Evolutionary conservation across 2,888 invertebrate genomes (phyloP), one percentile per base, ranked within the genome.

Genomic region (Drosophila setosimentum): DNA sequence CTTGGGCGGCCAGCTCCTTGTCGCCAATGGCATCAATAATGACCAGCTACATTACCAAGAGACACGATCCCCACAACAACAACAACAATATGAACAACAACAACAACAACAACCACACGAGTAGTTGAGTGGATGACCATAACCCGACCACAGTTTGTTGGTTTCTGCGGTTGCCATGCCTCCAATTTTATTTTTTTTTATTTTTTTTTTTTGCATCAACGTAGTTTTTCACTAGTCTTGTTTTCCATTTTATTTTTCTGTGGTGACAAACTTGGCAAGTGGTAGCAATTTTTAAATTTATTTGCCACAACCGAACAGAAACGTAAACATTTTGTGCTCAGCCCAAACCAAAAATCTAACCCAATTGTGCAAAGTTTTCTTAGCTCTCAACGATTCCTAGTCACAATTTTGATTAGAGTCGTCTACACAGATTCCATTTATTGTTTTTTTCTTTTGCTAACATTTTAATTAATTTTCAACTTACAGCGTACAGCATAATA

Each of bases 211-310:
- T 62, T 78, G 42, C 84, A 83, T 75, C 53, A 72, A 54, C 68
- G 72, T 64, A 73, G 53, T 75, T 57, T 53, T 68, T 61, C 45
- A 13, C 51, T 50, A n/a, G 33, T 65, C 32, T 65, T 30, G 61
- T 70, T 58, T 69, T 64, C 63, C 40, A 29, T 40, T 48, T 65
- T 77, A 61, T 63, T 65, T 67, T 66, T 53, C 60, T 72, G 84
- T 68, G 89, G 84, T 76, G 89, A 87, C 89, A 89, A 84, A 84
- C 78, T 84, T 84, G 84, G 89, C 84, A 84, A 80, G 67, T 87
- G 81, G 87, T 71, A 69, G 87, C 81, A 75, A 66, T 78, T 80
- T 88, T 86, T 73, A 63, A 87, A 83, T 83, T 84, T 84, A 81
- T 83, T 87, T 76, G 70, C 69, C 63, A 72, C 73, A 73, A 54